Percentiles rank a stretch among this genome's conserved stretches.
These are phyloP conservation scores for Polyodon spathula DNA, from an alignment of 2,113 vertebrate genomes.

Conservation along the genomic window DNA sequence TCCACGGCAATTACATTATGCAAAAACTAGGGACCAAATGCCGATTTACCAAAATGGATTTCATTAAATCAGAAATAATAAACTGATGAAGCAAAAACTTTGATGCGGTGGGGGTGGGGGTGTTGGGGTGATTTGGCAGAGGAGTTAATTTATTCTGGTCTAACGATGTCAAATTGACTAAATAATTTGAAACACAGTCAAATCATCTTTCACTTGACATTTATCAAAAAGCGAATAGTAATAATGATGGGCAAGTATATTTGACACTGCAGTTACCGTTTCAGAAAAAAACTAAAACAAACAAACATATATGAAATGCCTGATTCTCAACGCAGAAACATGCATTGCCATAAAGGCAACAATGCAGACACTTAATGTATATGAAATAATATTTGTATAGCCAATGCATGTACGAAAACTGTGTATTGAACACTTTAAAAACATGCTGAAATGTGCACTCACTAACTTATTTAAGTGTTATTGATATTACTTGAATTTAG, in stretches of 20 bases:
- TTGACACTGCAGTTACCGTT: not conserved
- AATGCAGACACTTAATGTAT: too few relatives aligned
- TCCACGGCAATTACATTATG: conserved; percentile 26
- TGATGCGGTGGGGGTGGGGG: not conserved
- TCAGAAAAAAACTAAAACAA: not conserved
- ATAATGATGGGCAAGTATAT: conserved; percentile 6
- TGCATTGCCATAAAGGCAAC: too few relatives aligned
- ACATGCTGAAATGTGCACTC: too few relatives aligned
- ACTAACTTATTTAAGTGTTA: too few relatives aligned
- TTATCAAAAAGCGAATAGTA: conserved; percentile 2
- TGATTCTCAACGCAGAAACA: too few relatives aligned
- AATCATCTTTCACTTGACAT: conserved; percentile 4
- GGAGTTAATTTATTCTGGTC: conserved; percentile 5
- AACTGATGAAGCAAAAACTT: not conserved
- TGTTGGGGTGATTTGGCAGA: not conserved
- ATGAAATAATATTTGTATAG: too few relatives aligned
- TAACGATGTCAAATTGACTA: conserved; percentile 7
- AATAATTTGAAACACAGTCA: conserved; percentile 7
- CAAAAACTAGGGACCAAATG: conserved; percentile 1
- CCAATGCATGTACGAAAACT: too few relatives aligned
- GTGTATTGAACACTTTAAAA: too few relatives aligned
- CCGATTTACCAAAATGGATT: not conserved
- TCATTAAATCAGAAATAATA: conserved; percentile 14
- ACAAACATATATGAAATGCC: too few relatives aligned
- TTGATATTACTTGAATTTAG: too few relatives aligned